These are phyloP conservation scores for Tenebrosternarchus preto DNA, from an alignment of 2,113 vertebrate genomes.

Conservation along the genomic window DNA sequence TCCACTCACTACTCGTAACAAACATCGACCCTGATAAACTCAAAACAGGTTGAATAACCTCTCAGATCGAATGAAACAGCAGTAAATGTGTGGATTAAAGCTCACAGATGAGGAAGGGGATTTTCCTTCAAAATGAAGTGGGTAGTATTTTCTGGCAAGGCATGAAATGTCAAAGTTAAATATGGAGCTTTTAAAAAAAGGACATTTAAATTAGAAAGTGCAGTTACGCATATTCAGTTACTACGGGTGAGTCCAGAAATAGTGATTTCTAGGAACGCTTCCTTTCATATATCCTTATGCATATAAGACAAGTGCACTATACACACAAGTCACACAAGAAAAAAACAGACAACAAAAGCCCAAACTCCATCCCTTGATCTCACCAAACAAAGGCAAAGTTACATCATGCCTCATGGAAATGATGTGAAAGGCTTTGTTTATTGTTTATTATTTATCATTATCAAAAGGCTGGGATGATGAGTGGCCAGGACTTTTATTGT, in stretches of 20 bases:
- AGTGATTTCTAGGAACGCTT: background rate
- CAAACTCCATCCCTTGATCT: background rate
- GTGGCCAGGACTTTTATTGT: background rate
- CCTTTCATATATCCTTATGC: background rate
- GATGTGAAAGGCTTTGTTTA: background rate
- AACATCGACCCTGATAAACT: background rate
- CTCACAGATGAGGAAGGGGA: background rate
- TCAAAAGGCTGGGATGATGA: background rate
- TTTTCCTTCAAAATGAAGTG: background rate
- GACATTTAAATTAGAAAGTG: background rate
- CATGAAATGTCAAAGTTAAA: no score
- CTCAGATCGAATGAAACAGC: background rate
- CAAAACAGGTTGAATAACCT: background rate
- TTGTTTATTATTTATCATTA: background rate
- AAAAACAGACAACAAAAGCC: background rate
- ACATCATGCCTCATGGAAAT: background rate
- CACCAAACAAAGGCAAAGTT: background rate
- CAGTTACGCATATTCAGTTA: background rate
- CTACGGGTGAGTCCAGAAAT: background rate
- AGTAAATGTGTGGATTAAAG: constrained; percentile 2
- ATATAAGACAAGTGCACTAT: background rate
- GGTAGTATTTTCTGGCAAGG: background rate
- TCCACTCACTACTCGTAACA: background rate
- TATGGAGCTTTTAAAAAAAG: background rate
- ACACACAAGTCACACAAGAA: background rate